Conservation (phyloP, 1,140 invertebrate species). For the Elymnias hypermnestra region DNA sequence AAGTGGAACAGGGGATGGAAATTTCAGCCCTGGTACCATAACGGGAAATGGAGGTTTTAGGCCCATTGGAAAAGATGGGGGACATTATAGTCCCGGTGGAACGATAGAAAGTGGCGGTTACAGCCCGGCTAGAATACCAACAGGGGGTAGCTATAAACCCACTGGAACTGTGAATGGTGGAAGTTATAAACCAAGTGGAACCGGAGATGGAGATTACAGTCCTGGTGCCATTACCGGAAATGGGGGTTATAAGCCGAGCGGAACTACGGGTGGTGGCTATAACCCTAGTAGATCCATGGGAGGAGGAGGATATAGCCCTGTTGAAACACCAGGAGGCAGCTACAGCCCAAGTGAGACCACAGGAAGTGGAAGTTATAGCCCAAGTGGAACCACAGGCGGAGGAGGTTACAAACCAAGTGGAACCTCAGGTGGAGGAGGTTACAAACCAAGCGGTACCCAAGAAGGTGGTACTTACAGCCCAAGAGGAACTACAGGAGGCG, state of each 20-base stretch:
- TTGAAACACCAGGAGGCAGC: background rate
- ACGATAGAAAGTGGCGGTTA: background rate
- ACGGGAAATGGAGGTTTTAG: slow-evolving; percentile 6
- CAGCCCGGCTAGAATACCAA: background rate
- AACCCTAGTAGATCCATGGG: background rate
- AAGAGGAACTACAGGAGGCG: background rate
- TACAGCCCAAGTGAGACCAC: background rate
- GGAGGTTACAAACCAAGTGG: background rate
- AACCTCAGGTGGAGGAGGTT: background rate
- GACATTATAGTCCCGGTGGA: slow-evolving; percentile 15
- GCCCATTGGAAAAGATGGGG: too few relatives aligned
- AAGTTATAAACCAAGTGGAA: background rate
- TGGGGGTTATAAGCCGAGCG: too few relatives aligned
- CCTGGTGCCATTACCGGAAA: background rate
- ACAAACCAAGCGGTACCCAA: background rate
- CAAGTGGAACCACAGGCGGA: background rate
- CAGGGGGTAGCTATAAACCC: background rate
- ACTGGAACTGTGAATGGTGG: background rate
- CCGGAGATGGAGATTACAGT: background rate
- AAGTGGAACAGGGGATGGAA: background rate
- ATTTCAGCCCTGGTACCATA: slow-evolving; percentile 1
- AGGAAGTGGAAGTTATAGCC: background rate
- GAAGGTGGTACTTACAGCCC: slow-evolving; percentile 1
- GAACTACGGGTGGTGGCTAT: background rate
- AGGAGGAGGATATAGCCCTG: background rate